Base-by-base conservation (phyloP, 2,888 invertebrate species). In the Diaprepes abbreviatus region DNA sequence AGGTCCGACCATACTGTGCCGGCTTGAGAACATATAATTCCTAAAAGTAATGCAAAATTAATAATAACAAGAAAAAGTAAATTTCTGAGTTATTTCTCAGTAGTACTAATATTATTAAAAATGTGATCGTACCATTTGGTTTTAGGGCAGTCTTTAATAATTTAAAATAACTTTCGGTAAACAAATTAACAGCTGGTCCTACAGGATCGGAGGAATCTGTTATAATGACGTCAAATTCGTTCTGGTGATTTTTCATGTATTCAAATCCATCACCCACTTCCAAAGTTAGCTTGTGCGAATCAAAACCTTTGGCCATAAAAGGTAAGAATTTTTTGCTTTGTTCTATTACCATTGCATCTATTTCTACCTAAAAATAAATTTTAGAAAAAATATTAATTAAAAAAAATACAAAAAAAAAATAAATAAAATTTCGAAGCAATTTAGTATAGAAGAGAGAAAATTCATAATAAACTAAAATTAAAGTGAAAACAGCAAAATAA, bases 171-270 rank as follows among this genome's bases (percentile, higher is more conserved):
- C 77, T 75, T 66, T 81, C 82, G 6, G 86, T 85, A 74, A 87
- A 88, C 0, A 91, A 81, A 73, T 85, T 89, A 7, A 88, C 87
- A 0, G 91, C 91, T 0, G 91, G 91, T 0, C 98, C 98, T 24
- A 98, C 89, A 0, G 98, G 98, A 86, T 99, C 99, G 38, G 97
- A 97, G 73, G 97, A 97, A 83, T 99, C 99, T 0, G 98, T 99
- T 64, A 99, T 97, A 74, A 99, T 97, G 43, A 99, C 95, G 85
- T 99, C 99, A 83, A 96, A 99, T 83, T 94, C 91, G 38, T 90
- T 88, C 66, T 88, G 87, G 81, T 97, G 93, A 58, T 92, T 89
- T 79, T 93, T 92, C 90, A 99, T 93, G 83, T 94, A 99, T 76
- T 96, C 93, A 81, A 97, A 96, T 0, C 99, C 99, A 83, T 99